A percentile compares a stretch with the other conserved stretches of the same genome.
These are phyloP conservation scores for Solenopsis invicta DNA, from an alignment of 1,140 invertebrate species.

Conservation along the genomic window DNA sequence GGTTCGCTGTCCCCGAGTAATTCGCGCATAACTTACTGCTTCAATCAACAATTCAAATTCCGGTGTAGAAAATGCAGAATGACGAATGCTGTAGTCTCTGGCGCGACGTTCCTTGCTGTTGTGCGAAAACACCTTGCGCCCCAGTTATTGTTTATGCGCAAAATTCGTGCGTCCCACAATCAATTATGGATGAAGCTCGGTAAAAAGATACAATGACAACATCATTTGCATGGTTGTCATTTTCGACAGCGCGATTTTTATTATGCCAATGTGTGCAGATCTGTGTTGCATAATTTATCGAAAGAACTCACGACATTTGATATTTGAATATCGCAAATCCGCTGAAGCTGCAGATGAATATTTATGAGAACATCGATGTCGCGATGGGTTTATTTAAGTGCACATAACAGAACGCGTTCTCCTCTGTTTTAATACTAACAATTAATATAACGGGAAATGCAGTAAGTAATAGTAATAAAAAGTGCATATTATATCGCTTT, in stretches of 20 bases:
- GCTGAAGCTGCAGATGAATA: slow-evolving; percentile 40
- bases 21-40: slow-evolving; percentile 74
- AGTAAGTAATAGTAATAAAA: background rate
- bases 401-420: background rate
- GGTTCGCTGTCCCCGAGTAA: slow-evolving; percentile 50
- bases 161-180: slow-evolving; percentile 37
- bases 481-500: background rate
- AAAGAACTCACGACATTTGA: slow-evolving; percentile 39
- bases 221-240: background rate
- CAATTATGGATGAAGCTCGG: slow-evolving; percentile 72
- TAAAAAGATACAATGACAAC: slow-evolving; percentile 10
- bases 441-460: background rate
- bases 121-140: slow-evolving; percentile 52
- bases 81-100: slow-evolving; percentile 38
- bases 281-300: slow-evolving; percentile 52
- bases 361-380: slow-evolving; percentile 20
- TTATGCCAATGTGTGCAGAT: slow-evolving; percentile 37
- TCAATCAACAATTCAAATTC: slow-evolving; percentile 78
- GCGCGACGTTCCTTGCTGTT: slow-evolving; percentile 36
- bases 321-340: slow-evolving; percentile 39
- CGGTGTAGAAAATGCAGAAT: slow-evolving; percentile 69
- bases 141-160: slow-evolving; percentile 66
- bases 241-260: slow-evolving; percentile 23
- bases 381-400: slow-evolving; percentile 15
- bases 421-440: slow-evolving; percentile 5